phyloP scores from a whole-genome alignment of 1,140 invertebrate species.

The Magallana angulata region DNA sequence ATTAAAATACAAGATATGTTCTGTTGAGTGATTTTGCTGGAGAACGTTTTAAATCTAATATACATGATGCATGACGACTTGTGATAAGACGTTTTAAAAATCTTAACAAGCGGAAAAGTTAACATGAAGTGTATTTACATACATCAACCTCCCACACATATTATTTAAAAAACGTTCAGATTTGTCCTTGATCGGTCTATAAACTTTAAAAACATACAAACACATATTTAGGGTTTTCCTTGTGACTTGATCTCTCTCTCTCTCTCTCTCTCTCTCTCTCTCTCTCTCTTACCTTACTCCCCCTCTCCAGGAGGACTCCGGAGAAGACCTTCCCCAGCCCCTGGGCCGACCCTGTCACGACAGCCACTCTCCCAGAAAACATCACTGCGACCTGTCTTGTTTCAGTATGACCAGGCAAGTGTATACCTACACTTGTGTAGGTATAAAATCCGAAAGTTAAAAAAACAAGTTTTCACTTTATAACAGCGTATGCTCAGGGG shows the following conservation, averaged over 20 bases:
- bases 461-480: no score
- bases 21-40: no score
- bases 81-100: no score
- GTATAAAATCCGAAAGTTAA: no score
- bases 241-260: background rate
- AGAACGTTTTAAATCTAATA: no score
- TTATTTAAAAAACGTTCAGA: background rate
- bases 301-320: slow-evolving; percentile 85
- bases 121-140: background rate
- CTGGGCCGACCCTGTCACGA: slow-evolving; percentile 87
- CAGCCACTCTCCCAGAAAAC: slow-evolving; percentile 86
- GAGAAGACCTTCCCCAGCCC: slow-evolving; percentile 86
- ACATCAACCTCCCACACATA: background rate
- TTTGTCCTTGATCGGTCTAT: background rate
- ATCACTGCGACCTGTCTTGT: background rate
- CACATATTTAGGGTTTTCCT: no score
- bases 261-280: background rate
- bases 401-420: no score
- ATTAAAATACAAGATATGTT: no score
- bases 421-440: no score
- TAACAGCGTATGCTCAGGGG: no score
- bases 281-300: slow-evolving; percentile 83
- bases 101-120: no score
- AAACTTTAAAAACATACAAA: background rate
- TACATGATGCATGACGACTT: no score